Evolutionary conservation across 2,113 vertebrate species (phyloP).

Genomic region (Vimba vimba): DNA sequence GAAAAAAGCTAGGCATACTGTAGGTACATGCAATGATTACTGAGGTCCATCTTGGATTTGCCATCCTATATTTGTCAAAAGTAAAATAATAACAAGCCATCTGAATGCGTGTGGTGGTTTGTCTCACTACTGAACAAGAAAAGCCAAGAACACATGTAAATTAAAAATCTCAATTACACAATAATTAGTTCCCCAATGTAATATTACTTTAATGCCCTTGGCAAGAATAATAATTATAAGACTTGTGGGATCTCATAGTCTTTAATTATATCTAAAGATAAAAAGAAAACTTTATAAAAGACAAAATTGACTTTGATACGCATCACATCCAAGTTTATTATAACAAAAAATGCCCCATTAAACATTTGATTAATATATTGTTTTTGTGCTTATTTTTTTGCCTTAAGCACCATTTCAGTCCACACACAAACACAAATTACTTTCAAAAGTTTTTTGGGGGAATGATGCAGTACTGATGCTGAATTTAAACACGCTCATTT

Average conservation of each 20-base stretch:
- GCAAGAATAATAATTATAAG: conserved; percentile 59
- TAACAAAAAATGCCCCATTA: not conserved
- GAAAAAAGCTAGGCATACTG: not conserved
- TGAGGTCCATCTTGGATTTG: conserved; percentile 15
- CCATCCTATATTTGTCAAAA: conserved; percentile 60
- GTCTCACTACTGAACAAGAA: conserved; percentile 43
- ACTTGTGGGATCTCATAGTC: not conserved
- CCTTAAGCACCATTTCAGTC: not conserved
- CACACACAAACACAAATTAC: not conserved
- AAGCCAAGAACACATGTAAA: conserved; percentile 50
- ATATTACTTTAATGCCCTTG: conserved; percentile 62
- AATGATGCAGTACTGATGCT: not conserved
- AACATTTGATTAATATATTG: not conserved
- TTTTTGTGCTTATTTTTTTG: not conserved
- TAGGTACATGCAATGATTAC: not conserved
- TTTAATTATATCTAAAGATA: conserved; percentile 5
- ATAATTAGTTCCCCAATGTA: conserved; percentile 75
- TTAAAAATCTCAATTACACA: conserved; percentile 61
- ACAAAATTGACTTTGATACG: not conserved
- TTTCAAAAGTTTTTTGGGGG: not conserved
- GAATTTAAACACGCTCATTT: not conserved
- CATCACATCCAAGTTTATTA: not conserved
- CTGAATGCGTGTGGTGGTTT: conserved; percentile 48
- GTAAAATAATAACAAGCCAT: conserved; percentile 59
- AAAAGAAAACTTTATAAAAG: not conserved